A percentile compares a stretch with the other conserved stretches of the same genome.
Evolutionary conservation across 2,113 vertebrate genomes (phyloP).

Genomic region (Paradoxurus hermaphroditus): DNA sequence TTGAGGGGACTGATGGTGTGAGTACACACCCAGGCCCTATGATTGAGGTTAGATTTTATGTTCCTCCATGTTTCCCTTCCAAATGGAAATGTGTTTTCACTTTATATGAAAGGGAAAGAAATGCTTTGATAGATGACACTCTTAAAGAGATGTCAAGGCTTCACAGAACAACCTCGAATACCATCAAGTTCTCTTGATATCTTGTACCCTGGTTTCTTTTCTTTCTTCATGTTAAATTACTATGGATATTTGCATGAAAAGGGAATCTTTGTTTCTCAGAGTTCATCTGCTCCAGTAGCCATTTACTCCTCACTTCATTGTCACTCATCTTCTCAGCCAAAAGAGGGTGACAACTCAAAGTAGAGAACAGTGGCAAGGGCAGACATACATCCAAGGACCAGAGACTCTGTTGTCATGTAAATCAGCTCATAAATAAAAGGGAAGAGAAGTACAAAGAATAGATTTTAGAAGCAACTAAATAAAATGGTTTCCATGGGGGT

Average conservation of each 20-base stretch:
- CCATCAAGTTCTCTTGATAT: conserved; percentile 41
- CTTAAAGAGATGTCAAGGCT: conserved; percentile 20
- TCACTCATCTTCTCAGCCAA: conserved; percentile 47
- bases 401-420: conserved; percentile 60
- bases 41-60: not conserved
- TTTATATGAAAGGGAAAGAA: conserved; percentile 22
- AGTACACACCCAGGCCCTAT: not conserved
- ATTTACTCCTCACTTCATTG: conserved; percentile 66
- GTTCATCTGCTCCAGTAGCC: conserved; percentile 66
- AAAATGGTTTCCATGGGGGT: conserved; percentile 49
- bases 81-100: not conserved
- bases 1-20: not conserved
- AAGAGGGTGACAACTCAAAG: conserved; percentile 24
- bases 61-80: not conserved
- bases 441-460: conserved; percentile 33
- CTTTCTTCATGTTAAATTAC: conserved; percentile 56
- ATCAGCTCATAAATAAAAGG: conserved; percentile 55
- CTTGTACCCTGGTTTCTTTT: conserved; percentile 46
- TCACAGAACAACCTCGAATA: not conserved
- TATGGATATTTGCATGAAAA: conserved; percentile 68
- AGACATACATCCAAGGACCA: not conserved
- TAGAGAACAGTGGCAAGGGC: not conserved
- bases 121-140: conserved; percentile 41
- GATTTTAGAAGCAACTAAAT: conserved; percentile 33
- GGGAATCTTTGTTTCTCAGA: conserved; percentile 49